Base-by-base conservation (phyloP, 2,113 vertebrate species). In the Naja naja region DNA sequence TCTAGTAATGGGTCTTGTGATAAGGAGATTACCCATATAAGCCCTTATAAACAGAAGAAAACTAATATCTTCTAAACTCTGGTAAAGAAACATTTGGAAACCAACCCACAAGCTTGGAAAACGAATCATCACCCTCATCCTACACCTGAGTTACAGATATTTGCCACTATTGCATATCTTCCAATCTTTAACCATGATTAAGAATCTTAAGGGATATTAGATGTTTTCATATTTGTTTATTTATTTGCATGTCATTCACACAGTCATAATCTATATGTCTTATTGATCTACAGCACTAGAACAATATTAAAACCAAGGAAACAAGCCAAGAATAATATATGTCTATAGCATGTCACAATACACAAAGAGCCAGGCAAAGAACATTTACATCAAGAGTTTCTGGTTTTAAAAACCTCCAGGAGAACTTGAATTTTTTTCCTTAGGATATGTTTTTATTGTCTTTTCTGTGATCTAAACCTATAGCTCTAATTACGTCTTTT, bases 401-500 rank as follows among this genome's bases (percentile, higher is more conserved):
- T 93, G 52, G 94, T 95, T 87, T 89, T 81, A 34, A 23, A 45
- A 95, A 88, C 69, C n/a, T 93, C 88, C 39, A 81, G 30, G 93
- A n/a, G 89, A 9, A 64, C 1, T 91, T 49, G 87, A 94, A 93
- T 58, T 27, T 94, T 23, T 93, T 25, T 93, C 93, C 93, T 90
- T 95, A 94, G 93, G 91, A 94, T 53, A 89, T 25, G 94, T 49
- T 93, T 96, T 91, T 85, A 30, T 94, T 0, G 0, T 89, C 87
- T 91, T 90, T 88, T 34, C 27, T 94, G 91, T 43, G 34, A 39
- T 39, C 69, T 39, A 81, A 39, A 81, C n/a, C 89, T 93, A 91
- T 85, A 91, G 85, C 43, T 49, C 14, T 85, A 56, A 86, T 85
- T 27, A 74, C 55, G 22, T 16, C 43, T 39, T 22, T n/a, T 45